Base-by-base conservation (phyloP, 2,888 invertebrate genomes). In the Halictus quadricinctus region DNA sequence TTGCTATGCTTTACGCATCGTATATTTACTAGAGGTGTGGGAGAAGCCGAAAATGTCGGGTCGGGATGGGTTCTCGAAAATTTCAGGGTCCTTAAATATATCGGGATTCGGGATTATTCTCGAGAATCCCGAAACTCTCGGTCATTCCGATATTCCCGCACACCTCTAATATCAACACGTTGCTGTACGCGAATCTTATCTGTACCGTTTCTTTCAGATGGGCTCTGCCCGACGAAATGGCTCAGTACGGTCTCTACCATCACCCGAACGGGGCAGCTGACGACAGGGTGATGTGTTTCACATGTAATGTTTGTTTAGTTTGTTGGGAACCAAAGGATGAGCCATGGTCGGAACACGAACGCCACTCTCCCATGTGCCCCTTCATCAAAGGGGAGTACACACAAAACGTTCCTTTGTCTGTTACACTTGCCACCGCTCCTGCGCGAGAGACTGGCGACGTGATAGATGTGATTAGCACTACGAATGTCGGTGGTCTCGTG, bases 261-360 rank as follows among this genome's bases (percentile, higher is more conserved):
- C 98, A 98, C 94, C 98, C 99, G 0, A 97, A 98, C 79, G 96
- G 97, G 5, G 96, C 97, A 48, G 98, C 98, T 6, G 98, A 98
- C 93, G 99, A 99, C 95, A 96, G 99, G 87, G 99, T 98, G 12
- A 98, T 99, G 98, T 99, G 99, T 94, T 99, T 99, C 95, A 98
- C 98, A 0, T 99, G 99, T 94, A 97, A 97, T 92, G 98, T 99
- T 15, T 99, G 99, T 93, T 96, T 99, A 43, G 98, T 99, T 10
- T 98, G 98, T 95, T 99, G 99, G 99, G 99, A 99, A 95, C 97
- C 98, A 92, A 98, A 98, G 0, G 99, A 99, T 95, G 99, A 99
- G 94, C 99, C 99, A 3, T 99, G 99, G 98, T 98, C 98, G 88
- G 99, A 99, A 94, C 99, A 99, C 93, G 99, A 98, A 95, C 96